These are phyloP conservation scores for Hyles lineata DNA, from an alignment of 2,888 invertebrate species.

Conservation along the genomic window DNA sequence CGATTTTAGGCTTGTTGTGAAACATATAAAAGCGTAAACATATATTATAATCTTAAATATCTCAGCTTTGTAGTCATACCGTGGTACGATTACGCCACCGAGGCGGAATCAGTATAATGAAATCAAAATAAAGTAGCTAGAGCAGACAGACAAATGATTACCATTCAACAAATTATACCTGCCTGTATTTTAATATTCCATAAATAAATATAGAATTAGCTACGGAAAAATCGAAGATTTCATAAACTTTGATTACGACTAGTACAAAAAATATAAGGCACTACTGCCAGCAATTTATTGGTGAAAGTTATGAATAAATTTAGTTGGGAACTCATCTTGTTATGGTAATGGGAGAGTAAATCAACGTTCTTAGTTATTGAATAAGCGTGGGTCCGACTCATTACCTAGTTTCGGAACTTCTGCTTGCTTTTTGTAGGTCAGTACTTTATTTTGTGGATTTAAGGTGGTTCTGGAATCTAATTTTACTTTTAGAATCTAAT, in stretches of 20 bases:
- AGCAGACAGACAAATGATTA: too few species aligned
- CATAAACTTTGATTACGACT: not conserved
- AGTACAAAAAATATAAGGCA: not conserved
- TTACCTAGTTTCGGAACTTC: not conserved
- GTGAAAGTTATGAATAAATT: conserved; percentile 6
- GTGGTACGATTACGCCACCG: too few species aligned
- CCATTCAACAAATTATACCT: not conserved
- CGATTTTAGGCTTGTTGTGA: too few species aligned
- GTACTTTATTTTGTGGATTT: not conserved
- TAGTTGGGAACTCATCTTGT: not conserved
- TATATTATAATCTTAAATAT: too few species aligned
- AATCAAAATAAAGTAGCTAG: too few species aligned
- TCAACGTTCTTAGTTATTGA: not conserved
- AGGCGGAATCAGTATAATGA: too few species aligned
- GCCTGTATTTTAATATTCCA: not conserved
- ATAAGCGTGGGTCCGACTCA: not conserved
- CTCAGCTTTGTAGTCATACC: too few species aligned
- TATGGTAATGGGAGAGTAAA: conserved; percentile 1
- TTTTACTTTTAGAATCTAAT: too few species aligned
- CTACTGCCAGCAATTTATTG: not conserved
- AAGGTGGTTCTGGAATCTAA: too few species aligned
- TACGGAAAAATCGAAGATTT: not conserved
- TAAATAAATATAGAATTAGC: not conserved
- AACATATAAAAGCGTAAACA: too few species aligned
- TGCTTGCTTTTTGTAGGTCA: not conserved